A percentile compares a stretch with the other conserved stretches of the same genome.
These are phyloP conservation scores for Stomorhina lunata DNA, from an alignment of 2,888 invertebrate species.

Conservation along the genomic window DNA sequence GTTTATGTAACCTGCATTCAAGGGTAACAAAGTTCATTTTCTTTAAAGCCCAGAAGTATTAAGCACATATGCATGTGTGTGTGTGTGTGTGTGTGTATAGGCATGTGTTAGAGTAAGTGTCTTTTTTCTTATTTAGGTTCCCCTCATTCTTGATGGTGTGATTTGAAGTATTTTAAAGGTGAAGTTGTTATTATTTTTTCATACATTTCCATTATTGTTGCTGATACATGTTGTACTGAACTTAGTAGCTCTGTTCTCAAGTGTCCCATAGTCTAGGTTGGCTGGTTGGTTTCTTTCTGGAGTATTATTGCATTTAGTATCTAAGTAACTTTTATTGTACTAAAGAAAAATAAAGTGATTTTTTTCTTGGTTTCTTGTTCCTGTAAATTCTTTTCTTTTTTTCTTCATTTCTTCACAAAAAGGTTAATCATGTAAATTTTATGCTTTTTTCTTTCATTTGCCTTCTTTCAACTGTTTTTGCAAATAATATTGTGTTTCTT, in stretches of 20 bases:
- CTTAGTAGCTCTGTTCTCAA: conserved; percentile 57
- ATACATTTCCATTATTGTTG: conserved; percentile 15
- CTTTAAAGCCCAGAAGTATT: not conserved
- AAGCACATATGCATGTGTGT: too few species aligned
- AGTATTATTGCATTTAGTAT: not conserved
- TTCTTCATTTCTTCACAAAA: conserved; percentile 53
- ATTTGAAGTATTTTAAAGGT: conserved; percentile 66
- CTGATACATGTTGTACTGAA: conserved; percentile 36
- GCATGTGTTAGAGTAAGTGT: not conserved
- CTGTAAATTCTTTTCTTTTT: not conserved
- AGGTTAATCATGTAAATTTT: conserved; percentile 65
- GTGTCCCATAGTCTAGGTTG: conserved; percentile 57
- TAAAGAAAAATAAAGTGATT: conserved; percentile 29
- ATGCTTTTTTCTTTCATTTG: conserved; percentile 30
- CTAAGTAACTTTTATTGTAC: not conserved
- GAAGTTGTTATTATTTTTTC: conserved; percentile 57
- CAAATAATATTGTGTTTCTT: conserved; percentile 55
- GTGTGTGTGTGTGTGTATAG: not conserved
- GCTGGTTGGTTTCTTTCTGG: not conserved
- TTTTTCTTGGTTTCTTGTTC: not conserved
- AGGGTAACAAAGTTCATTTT: conserved; percentile 65
- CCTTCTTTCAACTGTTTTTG: conserved; percentile 12
- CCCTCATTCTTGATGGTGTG: conserved; percentile 63
- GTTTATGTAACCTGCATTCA: conserved; percentile 58
- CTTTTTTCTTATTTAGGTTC: conserved; percentile 55